Evolutionary conservation across 1,140 invertebrate species (phyloP), one percentile per base, ranked within the genome.

Genomic region (Nasonia vitripennis): DNA sequence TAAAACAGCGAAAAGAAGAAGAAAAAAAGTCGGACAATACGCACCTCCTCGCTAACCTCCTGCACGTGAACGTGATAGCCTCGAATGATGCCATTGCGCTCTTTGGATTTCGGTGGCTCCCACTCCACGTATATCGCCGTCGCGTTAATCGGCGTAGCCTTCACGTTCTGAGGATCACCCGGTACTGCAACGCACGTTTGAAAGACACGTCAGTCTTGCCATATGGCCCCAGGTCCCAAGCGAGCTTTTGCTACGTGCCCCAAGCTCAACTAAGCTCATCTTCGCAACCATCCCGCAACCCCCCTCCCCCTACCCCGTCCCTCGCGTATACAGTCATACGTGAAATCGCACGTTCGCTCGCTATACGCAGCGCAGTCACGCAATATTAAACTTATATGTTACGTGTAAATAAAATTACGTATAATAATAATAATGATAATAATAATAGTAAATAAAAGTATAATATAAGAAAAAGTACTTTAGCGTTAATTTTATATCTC

Each of bases 1-100:
- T 10, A 51, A 51, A 51, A 10, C 48, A 51, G 34, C 34, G 34
- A 37, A 37, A 37, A 37, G 34, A 34, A 34, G 34, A 37, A 37
- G 34, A 37, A 37, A 6, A 37, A 37, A 3, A 37, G 34, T 37
- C 5, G 34, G 55, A n/a, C 7, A 0, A 74, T 79, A 88, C 89
- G 77, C 90, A 97, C 97, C 95, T 97, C 96, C 90, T 97, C 96
- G 89, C 96, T 95, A 12, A 97, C 95, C 95, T 99, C 98, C 92
- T 98, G 98, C 2, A 98, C 96, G 91, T 99, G 97, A 78, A 99
- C 97, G 90, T 99, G 98, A 93, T 99, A 99, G 4, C 98, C 98
- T 51, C 98, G 95, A 87, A 99, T 99, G 78, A 99, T 96, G n/a
- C 98, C 98, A 92, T 99, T 98, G 85, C 97, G 96, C 88, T 99